Base-by-base conservation (phyloP, 37 sponge, comb jelly and placozoan species). In the Theonella swinhoei region DNA sequence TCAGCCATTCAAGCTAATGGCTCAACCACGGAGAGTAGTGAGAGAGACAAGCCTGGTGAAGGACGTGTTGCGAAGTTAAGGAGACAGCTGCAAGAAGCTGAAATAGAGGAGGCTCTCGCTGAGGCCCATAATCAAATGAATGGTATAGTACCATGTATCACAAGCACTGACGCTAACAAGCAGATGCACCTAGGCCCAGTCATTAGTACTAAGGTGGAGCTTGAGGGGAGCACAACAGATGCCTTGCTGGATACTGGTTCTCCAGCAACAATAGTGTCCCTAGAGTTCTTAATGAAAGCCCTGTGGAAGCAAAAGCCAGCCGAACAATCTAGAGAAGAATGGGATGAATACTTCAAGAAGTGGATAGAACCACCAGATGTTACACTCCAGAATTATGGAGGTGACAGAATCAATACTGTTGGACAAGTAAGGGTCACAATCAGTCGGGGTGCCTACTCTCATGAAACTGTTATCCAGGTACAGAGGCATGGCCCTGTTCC, bases 401-500 rank as follows among this genome's bases (percentile, higher is more conserved):
- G 69, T 35, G 58, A 62, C 3, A 24, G 11, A 2, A 20, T 39
- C 2, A 22, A 61, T 20, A 69, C 68, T 28, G 20, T 80, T 17
- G 62, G 33, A 37, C 81, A 80, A 68, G 11, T 78, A 19, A 5
- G 24, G 37, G 59, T 35, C 8, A 30, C 32, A 1, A 43, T 80
- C 4, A n/a, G n/a, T n/a, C n/a, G n/a, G n/a, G n/a, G n/a, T n/a
- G n/a, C n/a, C n/a, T n/a, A n/a, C n/a, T n/a, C n/a, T n/a, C n/a
- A n/a, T n/a, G n/a, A n/a, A n/a, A n/a, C n/a, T n/a, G n/a, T n/a
- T n/a, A n/a, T n/a, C n/a, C 20, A n/a, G 24, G 79, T 79, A 28
- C 79, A 79, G 36, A 40, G 47, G 79, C 31, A 79, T 36, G 79
- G 42, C 39, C 79, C 79, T 5, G 67, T 79, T 5, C 67, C 64